A percentile compares a stretch with the other conserved stretches of the same genome.
Evolutionary conservation across 2,888 invertebrate genomes (phyloP).

Genomic region (Eupeodes luniger): DNA sequence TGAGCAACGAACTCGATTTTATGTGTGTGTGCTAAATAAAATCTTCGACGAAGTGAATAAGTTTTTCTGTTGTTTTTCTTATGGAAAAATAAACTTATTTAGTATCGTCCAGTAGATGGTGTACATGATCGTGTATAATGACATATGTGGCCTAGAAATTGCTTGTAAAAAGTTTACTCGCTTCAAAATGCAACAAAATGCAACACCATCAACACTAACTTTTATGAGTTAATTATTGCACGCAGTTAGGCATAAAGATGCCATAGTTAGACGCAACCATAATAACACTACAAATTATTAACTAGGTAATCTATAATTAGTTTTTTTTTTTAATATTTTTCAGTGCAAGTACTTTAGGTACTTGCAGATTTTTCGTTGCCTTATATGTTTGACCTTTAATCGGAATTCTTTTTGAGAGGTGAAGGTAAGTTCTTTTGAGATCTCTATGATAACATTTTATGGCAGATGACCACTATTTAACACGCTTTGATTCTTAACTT

Average conservation of each 20-base stretch:
- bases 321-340: constrained; percentile 23
- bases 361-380: background rate
- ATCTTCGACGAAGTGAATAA: background rate
- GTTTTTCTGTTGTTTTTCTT: constrained; percentile 2
- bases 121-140: constrained; percentile 10
- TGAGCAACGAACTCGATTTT: constrained; percentile 69
- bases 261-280: constrained; percentile 44
- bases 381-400: background rate
- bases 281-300: constrained; percentile 35
- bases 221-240: constrained; percentile 60
- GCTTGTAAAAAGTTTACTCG: constrained; percentile 28
- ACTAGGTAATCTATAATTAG: constrained; percentile 47
- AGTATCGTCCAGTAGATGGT: background rate
- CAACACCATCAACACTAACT: background rate
- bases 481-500: background rate
- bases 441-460: background rate
- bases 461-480: background rate
- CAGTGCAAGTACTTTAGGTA: constrained; percentile 3
- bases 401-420: background rate
- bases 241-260: constrained; percentile 66
- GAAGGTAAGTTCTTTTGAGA: constrained; percentile 24
- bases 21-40: constrained; percentile 6
- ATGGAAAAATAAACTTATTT: constrained; percentile 30
- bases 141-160: constrained; percentile 62
- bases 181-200: constrained; percentile 12